Conservation (phyloP, 2,888 invertebrate genomes). For the Himalopsyche tibetana region DNA sequence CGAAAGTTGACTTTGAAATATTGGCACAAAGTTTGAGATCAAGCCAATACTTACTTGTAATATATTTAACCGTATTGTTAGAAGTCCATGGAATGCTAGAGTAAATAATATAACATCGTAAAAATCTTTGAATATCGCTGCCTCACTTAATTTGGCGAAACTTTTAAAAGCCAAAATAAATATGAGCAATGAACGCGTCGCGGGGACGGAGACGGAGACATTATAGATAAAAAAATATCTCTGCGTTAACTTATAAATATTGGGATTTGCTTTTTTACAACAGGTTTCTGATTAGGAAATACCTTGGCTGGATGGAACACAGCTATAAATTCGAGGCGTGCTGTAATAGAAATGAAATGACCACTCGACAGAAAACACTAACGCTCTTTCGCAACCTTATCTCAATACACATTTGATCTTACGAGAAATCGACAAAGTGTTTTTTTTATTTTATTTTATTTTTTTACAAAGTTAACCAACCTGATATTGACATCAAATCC, state of each 20-base stretch:
- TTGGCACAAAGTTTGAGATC: too few species aligned
- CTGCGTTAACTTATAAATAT: conserved; percentile 60
- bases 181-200: conserved; percentile 35
- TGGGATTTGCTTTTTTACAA: conserved; percentile 63
- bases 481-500: too few species aligned
- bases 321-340: conserved; percentile 61
- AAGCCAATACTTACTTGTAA: too few species aligned
- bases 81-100: too few species aligned
- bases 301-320: conserved; percentile 58
- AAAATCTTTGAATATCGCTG: conserved; percentile 2
- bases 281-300: conserved; percentile 65
- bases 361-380: conserved; percentile 53
- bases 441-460: conserved; percentile 39
- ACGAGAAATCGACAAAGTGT: conserved; percentile 24
- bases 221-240: conserved; percentile 44
- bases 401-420: background rate
- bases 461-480: background rate
- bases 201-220: conserved; percentile 43
- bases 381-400: conserved; percentile 55
- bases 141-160: background rate
- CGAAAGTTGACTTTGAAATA: too few species aligned
- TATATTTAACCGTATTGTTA: too few species aligned
- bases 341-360: conserved; percentile 55
- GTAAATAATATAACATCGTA: too few species aligned
- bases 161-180: conserved; percentile 43